Conservation (phyloP, 2,113 vertebrate species). For the Fukomys damarensis region DNA sequence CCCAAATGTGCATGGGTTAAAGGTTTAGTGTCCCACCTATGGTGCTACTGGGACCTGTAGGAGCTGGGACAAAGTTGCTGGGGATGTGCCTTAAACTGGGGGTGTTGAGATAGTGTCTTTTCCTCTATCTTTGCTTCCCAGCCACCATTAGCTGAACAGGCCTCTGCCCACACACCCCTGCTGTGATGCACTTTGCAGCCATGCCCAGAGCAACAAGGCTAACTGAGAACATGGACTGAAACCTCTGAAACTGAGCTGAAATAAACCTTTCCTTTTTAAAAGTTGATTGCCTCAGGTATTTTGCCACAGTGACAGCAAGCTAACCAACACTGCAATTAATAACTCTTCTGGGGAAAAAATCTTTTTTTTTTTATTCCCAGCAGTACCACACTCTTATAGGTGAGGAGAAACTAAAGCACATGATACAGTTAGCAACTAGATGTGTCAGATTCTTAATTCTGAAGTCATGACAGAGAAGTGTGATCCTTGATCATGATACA, state of each 20-base stretch:
- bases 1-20: not conserved
- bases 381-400: not conserved
- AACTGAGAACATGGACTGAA: not conserved
- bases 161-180: not conserved
- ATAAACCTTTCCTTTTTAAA: not conserved
- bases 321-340: not conserved
- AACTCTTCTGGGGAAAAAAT: not conserved
- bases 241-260: not conserved
- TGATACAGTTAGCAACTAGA: not conserved
- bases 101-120: not conserved
- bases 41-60: not conserved
- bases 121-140: not conserved
- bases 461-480: not conserved
- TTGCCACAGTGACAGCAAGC: not conserved
- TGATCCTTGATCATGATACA: not conserved
- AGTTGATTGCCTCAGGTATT: not conserved
- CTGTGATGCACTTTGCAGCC: not conserved
- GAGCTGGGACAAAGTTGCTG: not conserved
- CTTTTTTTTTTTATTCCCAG: not conserved
- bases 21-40: not conserved
- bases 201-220: not conserved
- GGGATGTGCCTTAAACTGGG: not conserved
- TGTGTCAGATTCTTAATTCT: not conserved
- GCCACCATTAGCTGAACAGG: not conserved
- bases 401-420: not conserved